A percentile compares a stretch with the other conserved stretches of the same genome.
Evolutionary conservation across 1,140 invertebrate species (phyloP).

Genomic region (Drosophila orosa): DNA sequence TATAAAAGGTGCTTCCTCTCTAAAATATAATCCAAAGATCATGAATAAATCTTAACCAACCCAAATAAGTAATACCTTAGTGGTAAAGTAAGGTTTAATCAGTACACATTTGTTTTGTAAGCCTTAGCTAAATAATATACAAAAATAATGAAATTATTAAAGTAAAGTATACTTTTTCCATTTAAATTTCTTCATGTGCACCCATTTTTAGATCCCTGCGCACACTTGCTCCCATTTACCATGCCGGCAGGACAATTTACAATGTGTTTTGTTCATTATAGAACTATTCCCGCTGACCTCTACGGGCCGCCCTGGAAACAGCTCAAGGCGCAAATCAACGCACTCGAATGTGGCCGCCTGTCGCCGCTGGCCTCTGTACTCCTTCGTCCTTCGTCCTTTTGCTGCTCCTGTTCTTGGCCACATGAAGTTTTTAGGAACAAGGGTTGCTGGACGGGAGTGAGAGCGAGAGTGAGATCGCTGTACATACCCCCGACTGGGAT

Average conservation of each 20-base stretch:
- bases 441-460: constrained; percentile 43
- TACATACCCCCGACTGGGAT: constrained; percentile 56
- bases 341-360: constrained; percentile 62
- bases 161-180: neutral
- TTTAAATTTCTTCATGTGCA: constrained; percentile 43
- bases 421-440: constrained; percentile 58
- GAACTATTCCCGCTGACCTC: constrained; percentile 79
- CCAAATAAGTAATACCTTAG: too few species aligned
- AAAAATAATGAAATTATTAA: neutral
- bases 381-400: neutral
- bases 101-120: too few species aligned
- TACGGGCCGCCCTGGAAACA: constrained; percentile 44
- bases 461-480: neutral
- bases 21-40: too few species aligned
- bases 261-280: constrained; percentile 83
- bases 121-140: too few species aligned
- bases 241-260: constrained; percentile 78
- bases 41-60: too few species aligned
- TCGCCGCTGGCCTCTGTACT: constrained; percentile 51
- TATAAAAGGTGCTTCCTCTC: too few species aligned
- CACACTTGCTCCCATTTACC: constrained; percentile 73
- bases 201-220: constrained; percentile 12
- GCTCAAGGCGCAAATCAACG: constrained; percentile 66
- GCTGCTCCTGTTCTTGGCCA: constrained; percentile 40
- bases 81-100: too few species aligned